Conservation (phyloP, 2,113 vertebrate species). For the Hydrochoerus hydrochaeris region DNA sequence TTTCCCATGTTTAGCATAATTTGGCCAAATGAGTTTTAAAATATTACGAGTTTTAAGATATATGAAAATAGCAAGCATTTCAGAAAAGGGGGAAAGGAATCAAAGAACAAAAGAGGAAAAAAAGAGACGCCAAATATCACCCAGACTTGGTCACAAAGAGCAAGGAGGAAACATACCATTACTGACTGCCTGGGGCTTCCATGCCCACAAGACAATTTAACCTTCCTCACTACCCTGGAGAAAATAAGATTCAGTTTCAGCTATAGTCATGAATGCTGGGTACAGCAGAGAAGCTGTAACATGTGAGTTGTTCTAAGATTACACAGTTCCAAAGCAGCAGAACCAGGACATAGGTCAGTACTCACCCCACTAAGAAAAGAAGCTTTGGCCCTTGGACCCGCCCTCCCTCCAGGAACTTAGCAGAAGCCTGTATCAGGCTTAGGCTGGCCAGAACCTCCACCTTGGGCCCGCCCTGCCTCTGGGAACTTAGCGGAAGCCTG, state of each 20-base stretch:
- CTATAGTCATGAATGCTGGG: not conserved
- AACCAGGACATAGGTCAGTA: not conserved
- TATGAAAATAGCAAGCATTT: not conserved
- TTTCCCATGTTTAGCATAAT: not conserved
- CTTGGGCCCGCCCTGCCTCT: too few relatives aligned
- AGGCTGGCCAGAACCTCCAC: too few relatives aligned
- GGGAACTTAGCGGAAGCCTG: too few relatives aligned
- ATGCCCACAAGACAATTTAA: not conserved
- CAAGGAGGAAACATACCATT: not conserved
- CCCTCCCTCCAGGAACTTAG: too few relatives aligned
- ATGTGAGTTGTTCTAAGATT: not conserved
- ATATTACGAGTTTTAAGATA: not conserved
- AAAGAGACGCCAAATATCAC: not conserved
- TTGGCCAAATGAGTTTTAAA: constrained; percentile 38
- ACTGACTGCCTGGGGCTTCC: not conserved
- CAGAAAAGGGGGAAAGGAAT: not conserved
- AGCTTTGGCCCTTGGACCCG: too few relatives aligned
- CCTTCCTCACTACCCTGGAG: not conserved
- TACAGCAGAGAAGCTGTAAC: not conserved
- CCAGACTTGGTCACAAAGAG: constrained; percentile 22
- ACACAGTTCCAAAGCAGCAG: not conserved
- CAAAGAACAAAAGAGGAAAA: not conserved
- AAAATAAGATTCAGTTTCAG: constrained; percentile 6
- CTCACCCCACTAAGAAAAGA: not conserved
- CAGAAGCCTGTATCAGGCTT: too few relatives aligned